phyloP scores from a whole-genome alignment of 2,888 invertebrate genomes.

The Cepaea hortensis region DNA sequence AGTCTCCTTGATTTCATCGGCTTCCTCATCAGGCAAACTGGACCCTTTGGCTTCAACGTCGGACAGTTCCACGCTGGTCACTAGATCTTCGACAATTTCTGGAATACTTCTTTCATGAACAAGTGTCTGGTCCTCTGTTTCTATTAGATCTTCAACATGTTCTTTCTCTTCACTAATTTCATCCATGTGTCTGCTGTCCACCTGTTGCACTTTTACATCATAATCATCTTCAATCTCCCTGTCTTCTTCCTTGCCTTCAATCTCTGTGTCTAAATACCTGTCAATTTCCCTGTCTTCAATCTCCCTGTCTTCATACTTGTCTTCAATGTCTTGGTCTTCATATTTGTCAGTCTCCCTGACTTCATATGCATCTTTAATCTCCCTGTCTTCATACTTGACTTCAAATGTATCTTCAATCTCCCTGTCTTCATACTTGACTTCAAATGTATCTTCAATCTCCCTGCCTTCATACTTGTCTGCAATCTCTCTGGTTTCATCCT shows the following conservation, averaged over 20 bases:
- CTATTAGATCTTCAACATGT: background rate
- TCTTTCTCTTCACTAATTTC: background rate
- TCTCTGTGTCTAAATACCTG: too few relatives aligned
- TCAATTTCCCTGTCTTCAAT: background rate
- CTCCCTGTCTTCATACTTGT: background rate
- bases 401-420: background rate
- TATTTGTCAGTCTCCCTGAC: background rate
- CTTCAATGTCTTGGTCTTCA: background rate
- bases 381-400: background rate
- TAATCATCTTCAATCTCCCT: background rate
- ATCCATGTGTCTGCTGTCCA: background rate
- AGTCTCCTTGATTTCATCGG: constrained; percentile 26
- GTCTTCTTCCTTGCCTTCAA: background rate
- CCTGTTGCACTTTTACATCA: background rate
- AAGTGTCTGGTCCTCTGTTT: background rate
- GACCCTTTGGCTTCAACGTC: background rate
- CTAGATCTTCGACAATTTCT: background rate
- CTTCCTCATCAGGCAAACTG: constrained; percentile 39
- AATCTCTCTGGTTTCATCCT: background rate
- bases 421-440: background rate
- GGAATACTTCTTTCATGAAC: background rate
- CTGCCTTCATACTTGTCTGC: background rate
- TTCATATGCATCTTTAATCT: background rate
- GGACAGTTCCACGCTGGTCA: background rate
- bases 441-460: background rate